A percentile compares a stretch with the other conserved stretches of the same genome.
phyloP scores from a whole-genome alignment of 2,888 invertebrate genomes.

The Clitarchus hookeri region DNA sequence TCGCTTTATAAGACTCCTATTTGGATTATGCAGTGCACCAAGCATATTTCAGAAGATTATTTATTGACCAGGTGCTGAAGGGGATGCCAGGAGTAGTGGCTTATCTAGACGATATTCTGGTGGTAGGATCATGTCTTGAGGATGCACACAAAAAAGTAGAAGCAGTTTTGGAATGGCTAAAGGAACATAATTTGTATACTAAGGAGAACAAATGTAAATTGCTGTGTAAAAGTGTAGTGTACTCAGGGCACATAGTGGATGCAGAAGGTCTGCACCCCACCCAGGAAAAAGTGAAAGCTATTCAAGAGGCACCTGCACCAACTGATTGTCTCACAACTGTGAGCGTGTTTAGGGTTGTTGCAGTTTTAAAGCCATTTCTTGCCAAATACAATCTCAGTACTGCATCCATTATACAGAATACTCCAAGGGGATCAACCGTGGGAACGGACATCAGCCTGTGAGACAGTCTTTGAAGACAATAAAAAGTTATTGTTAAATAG shows the following conservation, averaged over 20 bases:
- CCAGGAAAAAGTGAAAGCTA: slow-evolving; percentile 4
- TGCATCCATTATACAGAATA: not conserved
- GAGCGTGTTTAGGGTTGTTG: not conserved
- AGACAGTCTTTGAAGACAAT: not conserved
- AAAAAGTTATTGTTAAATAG: not conserved
- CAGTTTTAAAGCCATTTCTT: not conserved
- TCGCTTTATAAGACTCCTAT: not conserved
- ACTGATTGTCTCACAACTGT: not conserved
- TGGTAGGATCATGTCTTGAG: not conserved
- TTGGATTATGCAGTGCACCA: not conserved
- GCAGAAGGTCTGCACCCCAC: not conserved
- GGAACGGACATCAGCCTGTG: not conserved
- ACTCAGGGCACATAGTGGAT: not conserved
- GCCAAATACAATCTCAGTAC: not conserved
- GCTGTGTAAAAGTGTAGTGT: not conserved
- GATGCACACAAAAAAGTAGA: too few species aligned
- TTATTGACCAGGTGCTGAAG: not conserved
- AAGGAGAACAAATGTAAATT: not conserved
- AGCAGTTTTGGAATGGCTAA: not conserved
- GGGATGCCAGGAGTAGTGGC: not conserved
- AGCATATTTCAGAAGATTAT: not conserved
- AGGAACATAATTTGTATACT: not conserved
- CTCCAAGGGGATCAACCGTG: not conserved
- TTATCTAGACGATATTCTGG: slow-evolving; percentile 17
- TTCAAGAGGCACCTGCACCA: not conserved